phyloP scores from a whole-genome alignment of 2,113 vertebrate species.

The Dicaeum eximium region DNA sequence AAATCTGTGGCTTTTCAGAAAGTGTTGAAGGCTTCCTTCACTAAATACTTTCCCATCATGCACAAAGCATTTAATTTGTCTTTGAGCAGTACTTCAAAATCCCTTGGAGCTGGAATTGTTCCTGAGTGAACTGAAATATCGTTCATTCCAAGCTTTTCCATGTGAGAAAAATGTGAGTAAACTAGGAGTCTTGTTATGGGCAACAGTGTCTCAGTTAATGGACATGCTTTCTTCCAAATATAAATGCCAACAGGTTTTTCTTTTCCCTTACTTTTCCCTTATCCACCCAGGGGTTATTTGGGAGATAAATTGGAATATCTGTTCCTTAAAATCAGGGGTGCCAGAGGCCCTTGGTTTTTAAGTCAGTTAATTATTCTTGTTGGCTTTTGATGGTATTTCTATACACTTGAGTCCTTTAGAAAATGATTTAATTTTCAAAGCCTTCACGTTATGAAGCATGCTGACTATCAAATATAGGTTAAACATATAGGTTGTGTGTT shows the following conservation, averaged over 20 bases:
- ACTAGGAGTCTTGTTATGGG: background rate
- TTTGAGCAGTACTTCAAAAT: background rate
- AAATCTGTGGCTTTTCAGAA: background rate
- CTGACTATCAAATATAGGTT: background rate
- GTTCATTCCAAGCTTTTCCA: background rate
- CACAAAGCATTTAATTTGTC: background rate
- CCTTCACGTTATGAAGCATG: background rate
- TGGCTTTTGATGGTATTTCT: background rate
- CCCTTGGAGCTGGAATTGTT: background rate
- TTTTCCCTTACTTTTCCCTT: background rate
- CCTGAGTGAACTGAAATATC: background rate
- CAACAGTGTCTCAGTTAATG: background rate
- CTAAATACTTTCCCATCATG: background rate
- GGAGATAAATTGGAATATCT: background rate
- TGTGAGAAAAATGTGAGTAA: background rate
- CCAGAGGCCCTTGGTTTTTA: background rate
- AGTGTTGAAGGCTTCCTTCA: background rate
- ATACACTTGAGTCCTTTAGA: background rate
- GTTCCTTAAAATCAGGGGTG: rapidly evolving
- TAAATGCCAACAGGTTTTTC: background rate
- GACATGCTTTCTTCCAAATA: background rate
- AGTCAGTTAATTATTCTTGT: background rate
- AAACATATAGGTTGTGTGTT: background rate
- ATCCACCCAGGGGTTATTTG: background rate
- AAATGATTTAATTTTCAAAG: background rate